Evolutionary conservation across 2,888 invertebrate species (phyloP).

Genomic region (Chymomyza fuscimana): DNA sequence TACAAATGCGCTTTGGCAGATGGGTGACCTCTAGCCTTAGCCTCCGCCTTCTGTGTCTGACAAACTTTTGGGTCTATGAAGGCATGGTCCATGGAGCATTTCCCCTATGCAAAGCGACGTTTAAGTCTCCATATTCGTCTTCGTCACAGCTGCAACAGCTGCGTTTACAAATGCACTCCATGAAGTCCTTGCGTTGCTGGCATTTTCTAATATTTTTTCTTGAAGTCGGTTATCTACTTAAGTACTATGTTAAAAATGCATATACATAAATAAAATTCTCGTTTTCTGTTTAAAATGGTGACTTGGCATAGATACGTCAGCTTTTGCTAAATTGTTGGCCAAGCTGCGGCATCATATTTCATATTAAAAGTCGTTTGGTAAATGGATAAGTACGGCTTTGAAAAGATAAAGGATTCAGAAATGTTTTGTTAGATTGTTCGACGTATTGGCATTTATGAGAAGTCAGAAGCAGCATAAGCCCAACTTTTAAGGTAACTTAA

Average conservation of each 20-base stretch:
- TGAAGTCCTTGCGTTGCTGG: constrained; percentile 59
- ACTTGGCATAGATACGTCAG: not conserved
- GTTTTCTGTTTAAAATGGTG: not conserved
- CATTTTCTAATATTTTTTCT: constrained; percentile 44
- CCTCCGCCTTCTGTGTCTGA: no score
- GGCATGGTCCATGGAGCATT: constrained; percentile 23
- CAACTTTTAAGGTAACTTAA: no score
- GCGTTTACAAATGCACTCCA: constrained; percentile 54
- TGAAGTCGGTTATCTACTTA: constrained; percentile 40
- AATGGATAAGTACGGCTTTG: not conserved
- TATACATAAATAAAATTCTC: not conserved
- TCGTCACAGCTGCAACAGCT: constrained; percentile 66
- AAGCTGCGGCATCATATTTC: not conserved
- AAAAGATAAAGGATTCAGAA: no score
- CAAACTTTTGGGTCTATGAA: no score
- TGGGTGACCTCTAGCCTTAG: not conserved
- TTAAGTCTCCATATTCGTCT: constrained; percentile 55
- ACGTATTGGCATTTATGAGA: no score
- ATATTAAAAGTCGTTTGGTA: not conserved
- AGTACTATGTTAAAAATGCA: constrained; percentile 27
- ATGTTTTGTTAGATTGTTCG: no score
- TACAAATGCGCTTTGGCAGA: constrained; percentile 63
- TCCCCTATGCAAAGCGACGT: constrained; percentile 55
- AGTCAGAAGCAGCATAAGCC: no score
- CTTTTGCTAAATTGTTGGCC: not conserved